Evolutionary conservation across 1,140 invertebrate species (phyloP), one percentile per base, ranked within the genome.

Genomic region (Drosophila sucinea): DNA sequence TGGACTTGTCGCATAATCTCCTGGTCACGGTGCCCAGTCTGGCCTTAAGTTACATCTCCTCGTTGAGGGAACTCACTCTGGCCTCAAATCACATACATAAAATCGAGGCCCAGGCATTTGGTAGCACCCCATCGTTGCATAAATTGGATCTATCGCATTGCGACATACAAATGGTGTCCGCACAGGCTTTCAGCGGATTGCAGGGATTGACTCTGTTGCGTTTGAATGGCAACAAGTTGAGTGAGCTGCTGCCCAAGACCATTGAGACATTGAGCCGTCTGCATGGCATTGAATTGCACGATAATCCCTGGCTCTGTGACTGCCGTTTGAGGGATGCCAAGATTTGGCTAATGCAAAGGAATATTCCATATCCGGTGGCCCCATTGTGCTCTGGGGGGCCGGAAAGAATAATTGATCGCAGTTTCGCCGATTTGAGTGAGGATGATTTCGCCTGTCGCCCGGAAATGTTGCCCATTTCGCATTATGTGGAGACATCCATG

Each of bases 271-370:
- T 97, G 7, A 94, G 93, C 61, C 95, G 95, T 27, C 93, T 98
- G 4, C 95, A 96, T 80, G 96, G 96, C 40, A 95, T 98, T 64
- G 96, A 97, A 86, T 92, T 98, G 41, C 97, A 98, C 74, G 96
- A 97, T 64, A 98, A 98, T 93, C 97, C 96, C 0, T 98, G 97
- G 97, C 94, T 95, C 33, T 98, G 97, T 84, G 97, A 98, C 86
- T 98, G 97, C 90, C 94, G 96, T 23, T 90, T 98, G 61, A 93
- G 97, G 25, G 95, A 96, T 64, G 94, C 97, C 64, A 97, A 97
- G 85, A 93, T 96, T 73, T 98, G 97, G 97, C 92, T 98, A 33
- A 94, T 95, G 4, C 94, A 95, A 70, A 95, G 96, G 73, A 98
- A 98, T 80, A 94, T 98, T 29, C 96, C 97, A 4, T 96, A 95